Conservation (phyloP, 2,797 vertebrate genomes). For the Scomberomorus guttatus region DNA sequence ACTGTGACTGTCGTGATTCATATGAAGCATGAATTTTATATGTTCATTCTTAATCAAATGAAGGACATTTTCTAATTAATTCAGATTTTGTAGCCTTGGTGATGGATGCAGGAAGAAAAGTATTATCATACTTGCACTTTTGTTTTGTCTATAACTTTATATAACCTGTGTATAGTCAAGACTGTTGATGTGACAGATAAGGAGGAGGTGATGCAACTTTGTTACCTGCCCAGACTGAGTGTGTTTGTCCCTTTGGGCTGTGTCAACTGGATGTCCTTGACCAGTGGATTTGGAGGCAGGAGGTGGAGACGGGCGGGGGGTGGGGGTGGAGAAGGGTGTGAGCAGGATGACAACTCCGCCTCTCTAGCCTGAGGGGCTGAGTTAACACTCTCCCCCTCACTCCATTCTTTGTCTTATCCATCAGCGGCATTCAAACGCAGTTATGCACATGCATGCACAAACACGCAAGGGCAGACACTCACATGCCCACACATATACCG, state of each 20-base stretch:
- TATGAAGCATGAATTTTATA: background rate
- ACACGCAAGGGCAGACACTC: slow-evolving; percentile 19
- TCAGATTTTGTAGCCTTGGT: background rate
- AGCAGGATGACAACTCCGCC: slow-evolving; percentile 64
- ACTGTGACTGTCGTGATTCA: slow-evolving; percentile 21
- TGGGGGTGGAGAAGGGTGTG: slow-evolving; percentile 57
- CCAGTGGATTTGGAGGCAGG: slow-evolving; percentile 38
- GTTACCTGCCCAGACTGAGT: slow-evolving; percentile 45
- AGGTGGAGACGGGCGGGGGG: background rate
- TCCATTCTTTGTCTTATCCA: slow-evolving; percentile 49
- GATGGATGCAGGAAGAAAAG: slow-evolving; percentile 35
- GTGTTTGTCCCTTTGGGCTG: slow-evolving; percentile 57
- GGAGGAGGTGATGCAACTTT: slow-evolving; percentile 20
- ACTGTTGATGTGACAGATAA: slow-evolving; percentile 31
- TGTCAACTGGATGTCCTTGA: slow-evolving; percentile 68
- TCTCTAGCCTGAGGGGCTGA: slow-evolving; percentile 51
- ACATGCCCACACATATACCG: slow-evolving; percentile 8
- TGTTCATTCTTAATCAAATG: slow-evolving; percentile 22
- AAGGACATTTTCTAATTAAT: slow-evolving; percentile 16
- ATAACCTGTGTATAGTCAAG: background rate
- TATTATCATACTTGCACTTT: slow-evolving; percentile 39
- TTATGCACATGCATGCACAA: slow-evolving; percentile 30
- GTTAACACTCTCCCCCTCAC: slow-evolving; percentile 51
- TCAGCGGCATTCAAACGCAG: slow-evolving; percentile 56
- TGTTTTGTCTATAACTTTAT: slow-evolving; percentile 13